Percentiles rank a stretch among this genome's conserved stretches.
phyloP scores from a whole-genome alignment of 2,113 vertebrate genomes.

The Chlamydotis undulata region DNA sequence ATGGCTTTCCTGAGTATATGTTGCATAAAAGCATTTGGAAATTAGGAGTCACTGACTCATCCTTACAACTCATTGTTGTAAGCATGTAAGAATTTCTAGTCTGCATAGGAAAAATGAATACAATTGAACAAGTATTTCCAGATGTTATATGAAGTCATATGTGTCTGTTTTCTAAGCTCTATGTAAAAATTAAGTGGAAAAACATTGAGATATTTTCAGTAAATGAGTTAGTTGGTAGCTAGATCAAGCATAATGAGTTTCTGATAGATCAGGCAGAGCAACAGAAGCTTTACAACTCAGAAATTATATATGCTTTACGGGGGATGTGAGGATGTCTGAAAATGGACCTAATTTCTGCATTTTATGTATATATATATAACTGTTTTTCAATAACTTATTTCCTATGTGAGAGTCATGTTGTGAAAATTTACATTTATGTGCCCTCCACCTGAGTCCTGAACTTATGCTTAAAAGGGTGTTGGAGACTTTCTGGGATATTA shows the following conservation, averaged over 20 bases:
- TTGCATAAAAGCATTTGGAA: background rate
- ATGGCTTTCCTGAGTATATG: background rate
- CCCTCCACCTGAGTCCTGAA: background rate
- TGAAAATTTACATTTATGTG: background rate
- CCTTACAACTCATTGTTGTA: background rate
- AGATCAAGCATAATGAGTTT: background rate
- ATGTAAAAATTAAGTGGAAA: background rate
- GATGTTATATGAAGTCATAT: background rate
- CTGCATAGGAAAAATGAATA: background rate
- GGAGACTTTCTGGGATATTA: background rate
- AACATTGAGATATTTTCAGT: background rate
- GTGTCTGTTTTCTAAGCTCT: accelerated
- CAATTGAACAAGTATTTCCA: background rate
- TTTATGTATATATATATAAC: background rate
- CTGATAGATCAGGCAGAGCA: background rate
- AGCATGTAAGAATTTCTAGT: background rate
- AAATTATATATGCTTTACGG: background rate
- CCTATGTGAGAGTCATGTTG: background rate
- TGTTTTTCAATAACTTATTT: background rate
- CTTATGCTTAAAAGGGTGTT: background rate
- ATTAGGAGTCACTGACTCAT: background rate
- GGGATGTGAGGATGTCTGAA: background rate
- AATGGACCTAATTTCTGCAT: background rate
- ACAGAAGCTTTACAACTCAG: background rate
- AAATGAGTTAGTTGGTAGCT: background rate